phyloP scores from a whole-genome alignment of 2,797 vertebrate genomes.

The Enteromius treurensis region DNA sequence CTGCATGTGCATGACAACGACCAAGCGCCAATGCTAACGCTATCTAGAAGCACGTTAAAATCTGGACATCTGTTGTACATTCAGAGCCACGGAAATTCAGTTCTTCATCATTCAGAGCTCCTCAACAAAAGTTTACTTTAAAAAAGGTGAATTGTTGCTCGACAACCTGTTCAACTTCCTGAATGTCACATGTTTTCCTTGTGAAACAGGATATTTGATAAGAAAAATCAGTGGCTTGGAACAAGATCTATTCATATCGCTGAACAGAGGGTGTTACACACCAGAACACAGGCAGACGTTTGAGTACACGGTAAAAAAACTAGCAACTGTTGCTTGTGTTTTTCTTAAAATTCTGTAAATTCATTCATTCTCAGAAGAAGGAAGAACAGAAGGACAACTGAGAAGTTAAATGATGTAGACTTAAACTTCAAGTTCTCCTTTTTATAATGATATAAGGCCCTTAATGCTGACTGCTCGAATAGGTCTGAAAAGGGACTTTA shows the following conservation, averaged over 20 bases:
- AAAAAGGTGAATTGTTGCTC: not conserved
- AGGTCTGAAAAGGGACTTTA: no score
- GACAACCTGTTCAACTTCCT: not conserved
- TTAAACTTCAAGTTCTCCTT: no score
- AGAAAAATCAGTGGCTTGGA: not conserved
- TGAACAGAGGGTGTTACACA: not conserved
- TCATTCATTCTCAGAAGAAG: no score
- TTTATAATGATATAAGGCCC: no score
- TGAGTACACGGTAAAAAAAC: no score
- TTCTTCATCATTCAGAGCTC: not conserved
- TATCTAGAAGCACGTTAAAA: conserved; percentile 15
- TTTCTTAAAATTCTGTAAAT: no score
- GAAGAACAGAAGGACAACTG: no score
- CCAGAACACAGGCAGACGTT: not conserved
- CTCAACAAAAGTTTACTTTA: not conserved
- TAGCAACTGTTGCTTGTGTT: no score
- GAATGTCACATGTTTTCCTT: not conserved
- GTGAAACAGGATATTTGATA: not conserved
- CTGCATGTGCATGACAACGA: conserved; percentile 61
- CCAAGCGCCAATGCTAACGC: not conserved
- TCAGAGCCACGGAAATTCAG: not conserved
- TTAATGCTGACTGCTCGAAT: no score
- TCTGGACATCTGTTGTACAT: not conserved
- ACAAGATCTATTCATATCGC: not conserved
- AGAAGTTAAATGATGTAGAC: no score